These are phyloP conservation scores for Chiloscyllium plagiosum DNA, from an alignment of 2,113 vertebrate species.

Conservation along the genomic window DNA sequence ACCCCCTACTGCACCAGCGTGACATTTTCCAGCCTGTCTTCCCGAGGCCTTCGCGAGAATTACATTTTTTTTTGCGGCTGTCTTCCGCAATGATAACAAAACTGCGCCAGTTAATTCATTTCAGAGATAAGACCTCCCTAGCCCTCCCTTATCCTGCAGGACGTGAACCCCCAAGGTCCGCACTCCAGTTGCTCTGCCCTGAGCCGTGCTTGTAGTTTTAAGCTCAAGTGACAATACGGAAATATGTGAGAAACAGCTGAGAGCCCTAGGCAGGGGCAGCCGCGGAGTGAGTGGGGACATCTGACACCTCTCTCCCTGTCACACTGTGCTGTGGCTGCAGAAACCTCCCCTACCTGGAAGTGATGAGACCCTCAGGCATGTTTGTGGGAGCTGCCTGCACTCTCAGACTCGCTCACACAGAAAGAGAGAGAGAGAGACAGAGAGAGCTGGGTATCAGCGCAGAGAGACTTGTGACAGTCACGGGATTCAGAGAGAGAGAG, in stretches of 20 bases:
- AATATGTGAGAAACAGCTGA: background rate
- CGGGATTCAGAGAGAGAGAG: background rate
- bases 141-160: background rate
- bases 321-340: background rate
- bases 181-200: background rate
- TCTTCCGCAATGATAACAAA: background rate
- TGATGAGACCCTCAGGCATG: constrained; percentile 12
- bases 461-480: background rate
- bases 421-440: no score
- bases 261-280: background rate
- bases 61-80: background rate
- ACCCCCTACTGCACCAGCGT: background rate
- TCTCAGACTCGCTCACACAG: no score
- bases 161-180: background rate
- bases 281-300: background rate
- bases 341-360: background rate
- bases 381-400: no score
- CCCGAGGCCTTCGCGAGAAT: background rate
- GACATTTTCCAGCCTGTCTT: background rate
- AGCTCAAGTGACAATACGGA: background rate
- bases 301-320: no score
- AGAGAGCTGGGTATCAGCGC: background rate
- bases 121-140: background rate
- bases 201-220: background rate
- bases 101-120: no score